A percentile compares a stretch with the other conserved stretches of the same genome.
Conservation (phyloP, 1,140 invertebrate genomes). For the Xylocopa sonorina region DNA sequence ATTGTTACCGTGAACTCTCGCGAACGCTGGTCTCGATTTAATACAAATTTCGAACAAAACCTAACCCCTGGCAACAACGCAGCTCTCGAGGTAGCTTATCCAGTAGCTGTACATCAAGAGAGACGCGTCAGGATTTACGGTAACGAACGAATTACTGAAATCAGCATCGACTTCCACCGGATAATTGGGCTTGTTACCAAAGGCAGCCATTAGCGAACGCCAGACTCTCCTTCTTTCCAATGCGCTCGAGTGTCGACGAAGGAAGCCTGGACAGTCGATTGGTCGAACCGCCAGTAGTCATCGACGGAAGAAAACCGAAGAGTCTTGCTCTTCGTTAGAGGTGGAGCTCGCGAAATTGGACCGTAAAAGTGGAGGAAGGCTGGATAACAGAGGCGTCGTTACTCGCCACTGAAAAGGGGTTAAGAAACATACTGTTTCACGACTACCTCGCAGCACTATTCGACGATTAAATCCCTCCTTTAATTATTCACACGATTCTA, state of each 20-base stretch:
- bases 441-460: constrained; percentile 12
- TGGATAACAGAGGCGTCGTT: constrained; percentile 49
- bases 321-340: constrained; percentile 64
- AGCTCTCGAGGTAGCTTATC: too few relatives aligned
- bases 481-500: constrained; percentile 61
- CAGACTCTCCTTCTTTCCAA: neutral
- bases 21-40: too few relatives aligned
- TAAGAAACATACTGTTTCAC: constrained; percentile 42
- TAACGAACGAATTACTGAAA: constrained; percentile 38
- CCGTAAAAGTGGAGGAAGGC: neutral
- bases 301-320: constrained; percentile 50
- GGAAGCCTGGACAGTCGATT: neutral
- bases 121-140: too few relatives aligned
- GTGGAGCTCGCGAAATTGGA: constrained; percentile 30
- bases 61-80: too few relatives aligned
- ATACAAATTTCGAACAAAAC: too few relatives aligned
- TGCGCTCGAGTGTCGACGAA: neutral
- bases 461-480: constrained; percentile 53
- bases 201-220: neutral
- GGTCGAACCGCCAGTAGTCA: neutral
- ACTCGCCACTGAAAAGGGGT: constrained; percentile 22
- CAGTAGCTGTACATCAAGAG: too few relatives aligned
- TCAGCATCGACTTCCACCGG: constrained; percentile 35
- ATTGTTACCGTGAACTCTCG: too few relatives aligned
- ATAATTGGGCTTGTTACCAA: constrained; percentile 44